These are phyloP conservation scores for Kryptolebias marmoratus DNA, from an alignment of 2,113 vertebrate species.

Conservation along the genomic window DNA sequence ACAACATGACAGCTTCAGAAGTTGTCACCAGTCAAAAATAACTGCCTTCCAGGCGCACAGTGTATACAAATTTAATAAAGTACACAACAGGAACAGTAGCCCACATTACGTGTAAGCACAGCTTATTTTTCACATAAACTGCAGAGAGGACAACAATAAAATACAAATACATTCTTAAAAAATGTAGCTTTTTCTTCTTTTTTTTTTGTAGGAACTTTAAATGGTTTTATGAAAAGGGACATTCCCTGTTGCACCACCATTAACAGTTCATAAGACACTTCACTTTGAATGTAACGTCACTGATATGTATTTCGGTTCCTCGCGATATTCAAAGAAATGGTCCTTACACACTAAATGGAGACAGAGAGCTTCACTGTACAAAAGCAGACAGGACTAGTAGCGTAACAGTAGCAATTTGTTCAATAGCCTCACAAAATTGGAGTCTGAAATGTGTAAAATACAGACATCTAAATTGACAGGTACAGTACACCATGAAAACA, in stretches of 20 bases:
- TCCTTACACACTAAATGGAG: conserved; percentile 79
- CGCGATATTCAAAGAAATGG: conserved; percentile 76
- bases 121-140: conserved; percentile 97
- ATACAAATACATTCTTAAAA: conserved; percentile 99
- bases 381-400: conserved; percentile 81
- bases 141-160: conserved; percentile 97
- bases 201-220: conserved; percentile 85
- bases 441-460: conserved; percentile 78
- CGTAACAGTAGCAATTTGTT: conserved; percentile 79
- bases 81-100: conserved; percentile 94
- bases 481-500: conserved; percentile 79
- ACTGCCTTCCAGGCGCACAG: conserved; percentile 93
- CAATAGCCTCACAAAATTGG: conserved; percentile 79
- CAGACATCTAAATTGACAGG: conserved; percentile 79
- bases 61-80: conserved; percentile 99
- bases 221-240: conserved; percentile 89
- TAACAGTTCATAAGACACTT: conserved; percentile 83
- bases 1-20: conserved; percentile 88
- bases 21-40: conserved; percentile 90
- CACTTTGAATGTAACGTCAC: conserved; percentile 82
- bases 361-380: conserved; percentile 80
- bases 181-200: conserved; percentile 74
- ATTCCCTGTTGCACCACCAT: conserved; percentile 83
- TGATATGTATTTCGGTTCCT: conserved; percentile 79
- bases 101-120: conserved; percentile 98